Evolutionary conservation across 1,140 invertebrate genomes (phyloP).

Genomic region (Drosophila tsacasi): DNA sequence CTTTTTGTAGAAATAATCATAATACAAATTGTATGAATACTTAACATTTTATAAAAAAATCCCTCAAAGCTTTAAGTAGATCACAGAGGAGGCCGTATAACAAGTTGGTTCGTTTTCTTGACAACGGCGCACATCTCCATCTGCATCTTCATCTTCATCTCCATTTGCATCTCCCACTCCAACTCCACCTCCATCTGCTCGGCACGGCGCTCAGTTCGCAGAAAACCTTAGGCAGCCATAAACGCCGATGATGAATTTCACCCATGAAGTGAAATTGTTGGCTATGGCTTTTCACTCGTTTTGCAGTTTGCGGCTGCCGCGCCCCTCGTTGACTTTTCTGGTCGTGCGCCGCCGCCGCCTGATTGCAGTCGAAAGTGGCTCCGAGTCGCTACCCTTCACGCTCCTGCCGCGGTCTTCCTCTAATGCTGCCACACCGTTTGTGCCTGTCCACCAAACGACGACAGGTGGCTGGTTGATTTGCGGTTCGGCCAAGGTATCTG

Average conservation of each 20-base stretch:
- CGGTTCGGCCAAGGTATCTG: slow-evolving; percentile 26
- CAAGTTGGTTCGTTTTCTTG: slow-evolving; percentile 1
- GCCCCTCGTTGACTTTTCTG: slow-evolving; percentile 41
- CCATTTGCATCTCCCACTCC: background rate
- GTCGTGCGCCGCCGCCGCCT: slow-evolving; percentile 42
- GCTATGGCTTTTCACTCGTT: slow-evolving; percentile 28
- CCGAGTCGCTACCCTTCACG: slow-evolving; percentile 5
- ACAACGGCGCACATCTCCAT: slow-evolving; percentile 2
- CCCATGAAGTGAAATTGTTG: slow-evolving; percentile 70
- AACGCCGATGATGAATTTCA: slow-evolving; percentile 70
- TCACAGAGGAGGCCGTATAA: background rate
- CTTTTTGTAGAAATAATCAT: background rate
- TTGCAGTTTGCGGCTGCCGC: slow-evolving; percentile 33
- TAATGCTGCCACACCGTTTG: slow-evolving; percentile 55
- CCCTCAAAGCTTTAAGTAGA: background rate
- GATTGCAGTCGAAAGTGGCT: slow-evolving; percentile 58
- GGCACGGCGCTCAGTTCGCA: slow-evolving; percentile 1
- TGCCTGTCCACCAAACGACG: slow-evolving; percentile 54
- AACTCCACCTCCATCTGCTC: background rate
- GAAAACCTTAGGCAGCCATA: slow-evolving; percentile 41
- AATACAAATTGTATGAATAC: background rate
- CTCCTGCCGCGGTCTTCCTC: slow-evolving; percentile 32
- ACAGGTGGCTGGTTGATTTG: slow-evolving; percentile 63
- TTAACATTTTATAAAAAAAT: background rate
- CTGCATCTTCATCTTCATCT: slow-evolving; percentile 1